Conservation (phyloP, 2,888 invertebrate genomes). For the Neoaliturus tenellus region DNA sequence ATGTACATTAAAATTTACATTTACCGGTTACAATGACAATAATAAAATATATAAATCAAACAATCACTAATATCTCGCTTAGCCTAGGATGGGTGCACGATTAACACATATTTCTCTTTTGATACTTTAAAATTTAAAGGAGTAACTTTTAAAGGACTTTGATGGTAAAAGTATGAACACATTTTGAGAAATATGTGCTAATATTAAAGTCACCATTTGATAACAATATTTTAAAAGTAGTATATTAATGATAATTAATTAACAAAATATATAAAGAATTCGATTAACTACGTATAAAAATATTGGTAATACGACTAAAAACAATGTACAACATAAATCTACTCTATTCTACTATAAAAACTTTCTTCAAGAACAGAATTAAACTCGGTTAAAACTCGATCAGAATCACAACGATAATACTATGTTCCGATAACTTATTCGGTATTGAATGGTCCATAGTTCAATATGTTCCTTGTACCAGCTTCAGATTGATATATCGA, state of each 20-base stretch:
- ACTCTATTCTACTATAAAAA: slow-evolving; percentile 35
- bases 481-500: slow-evolving; percentile 2
- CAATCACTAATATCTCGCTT: slow-evolving; percentile 25
- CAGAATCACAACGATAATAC: slow-evolving; percentile 47
- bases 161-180: neutral
- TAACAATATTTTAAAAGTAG: slow-evolving; percentile 40
- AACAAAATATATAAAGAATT: slow-evolving; percentile 49
- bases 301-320: slow-evolving; percentile 55
- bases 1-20: slow-evolving; percentile 40
- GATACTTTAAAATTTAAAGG: neutral
- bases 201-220: slow-evolving; percentile 17
- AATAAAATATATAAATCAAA: slow-evolving; percentile 50
- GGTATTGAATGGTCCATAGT: slow-evolving; percentile 17
- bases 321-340: slow-evolving; percentile 54
- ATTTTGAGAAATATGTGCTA: slow-evolving; percentile 31
- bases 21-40: neutral
- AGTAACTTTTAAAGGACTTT: neutral
- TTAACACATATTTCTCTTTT: slow-evolving; percentile 40
- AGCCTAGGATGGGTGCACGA: slow-evolving; percentile 5
- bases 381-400: neutral
- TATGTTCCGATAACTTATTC: slow-evolving; percentile 37
- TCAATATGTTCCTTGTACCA: slow-evolving; percentile 14
- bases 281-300: slow-evolving; percentile 55
- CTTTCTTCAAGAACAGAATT: neutral
- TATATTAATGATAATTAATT: slow-evolving; percentile 25